Conservation (phyloP, 1,140 invertebrate genomes). For the Lucilia sericata region DNA sequence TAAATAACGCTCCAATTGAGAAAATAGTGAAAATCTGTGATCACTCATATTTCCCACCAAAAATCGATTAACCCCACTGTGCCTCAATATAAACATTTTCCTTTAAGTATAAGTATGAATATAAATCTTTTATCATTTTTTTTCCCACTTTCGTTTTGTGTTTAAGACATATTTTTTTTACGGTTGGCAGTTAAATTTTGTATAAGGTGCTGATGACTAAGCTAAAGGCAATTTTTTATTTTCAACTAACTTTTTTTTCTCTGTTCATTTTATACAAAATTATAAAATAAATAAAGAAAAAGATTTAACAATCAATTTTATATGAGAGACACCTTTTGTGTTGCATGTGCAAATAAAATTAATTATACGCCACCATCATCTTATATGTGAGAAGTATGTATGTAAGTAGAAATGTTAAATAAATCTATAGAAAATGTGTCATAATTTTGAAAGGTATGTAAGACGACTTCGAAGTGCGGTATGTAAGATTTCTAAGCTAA, state of each 20-base stretch:
- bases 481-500: too few species aligned
- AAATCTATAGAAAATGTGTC: too few species aligned
- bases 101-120: neutral
- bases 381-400: neutral
- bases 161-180: neutral
- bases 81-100: too few species aligned
- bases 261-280: neutral
- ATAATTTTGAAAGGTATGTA: too few species aligned
- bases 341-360: slow-evolving; percentile 40
- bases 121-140: slow-evolving; percentile 13
- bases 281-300: neutral
- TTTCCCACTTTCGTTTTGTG: too few species aligned
- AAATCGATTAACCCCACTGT: too few species aligned
- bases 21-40: too few species aligned
- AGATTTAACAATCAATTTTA: neutral
- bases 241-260: neutral
- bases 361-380: slow-evolving; percentile 39
- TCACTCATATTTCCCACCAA: too few species aligned
- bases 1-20: too few species aligned
- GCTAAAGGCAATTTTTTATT: slow-evolving; percentile 3
- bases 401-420: too few species aligned
- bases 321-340: slow-evolving; percentile 16
- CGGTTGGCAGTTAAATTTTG: neutral
- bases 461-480: too few species aligned
- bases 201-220: slow-evolving; percentile 23